Evolutionary conservation across 1,140 invertebrate genomes (phyloP).

Genomic region (Zaprionus tsacasi): DNA sequence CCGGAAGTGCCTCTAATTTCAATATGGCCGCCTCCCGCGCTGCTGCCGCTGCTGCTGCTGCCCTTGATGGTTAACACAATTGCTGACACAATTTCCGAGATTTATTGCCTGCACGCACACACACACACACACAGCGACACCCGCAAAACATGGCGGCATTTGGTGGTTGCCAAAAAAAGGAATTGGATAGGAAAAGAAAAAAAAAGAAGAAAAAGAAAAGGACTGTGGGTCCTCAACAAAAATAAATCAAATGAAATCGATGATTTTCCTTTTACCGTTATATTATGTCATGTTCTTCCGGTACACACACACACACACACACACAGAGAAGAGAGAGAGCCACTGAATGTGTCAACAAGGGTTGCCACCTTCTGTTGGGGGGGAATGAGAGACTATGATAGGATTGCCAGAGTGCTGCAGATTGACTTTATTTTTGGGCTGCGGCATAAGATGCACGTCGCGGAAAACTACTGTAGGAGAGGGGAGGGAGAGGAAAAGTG

Average conservation of each 20-base stretch:
- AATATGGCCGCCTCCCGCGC: conserved; percentile 59
- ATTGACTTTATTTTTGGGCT: neutral
- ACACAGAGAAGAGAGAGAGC: neutral
- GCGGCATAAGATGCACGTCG: neutral
- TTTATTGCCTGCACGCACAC: conserved; percentile 67
- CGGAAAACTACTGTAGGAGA: neutral
- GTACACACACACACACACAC: conserved; percentile 2
- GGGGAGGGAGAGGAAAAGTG: neutral
- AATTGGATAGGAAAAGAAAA: conserved; percentile 21
- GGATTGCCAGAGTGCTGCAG: neutral
- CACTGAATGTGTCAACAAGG: conserved; percentile 35
- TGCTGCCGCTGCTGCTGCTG: neutral
- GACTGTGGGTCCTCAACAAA: conserved; percentile 34
- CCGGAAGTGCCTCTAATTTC: conserved; percentile 77
- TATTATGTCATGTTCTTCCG: conserved; percentile 79
- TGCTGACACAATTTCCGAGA: conserved; percentile 81
- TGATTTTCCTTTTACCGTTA: conserved; percentile 80
- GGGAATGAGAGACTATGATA: neutral
- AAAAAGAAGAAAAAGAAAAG: conserved; percentile 27
- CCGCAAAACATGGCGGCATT: conserved; percentile 37
- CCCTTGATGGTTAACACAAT: conserved; percentile 65
- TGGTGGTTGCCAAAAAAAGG: conserved; percentile 35
- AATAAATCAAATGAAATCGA: conserved; percentile 82
- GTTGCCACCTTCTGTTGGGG: conserved; percentile 2
- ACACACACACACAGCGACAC: conserved; percentile 27